Evolutionary conservation across 2,888 invertebrate species (phyloP).

Genomic region (Apamea crenata): DNA sequence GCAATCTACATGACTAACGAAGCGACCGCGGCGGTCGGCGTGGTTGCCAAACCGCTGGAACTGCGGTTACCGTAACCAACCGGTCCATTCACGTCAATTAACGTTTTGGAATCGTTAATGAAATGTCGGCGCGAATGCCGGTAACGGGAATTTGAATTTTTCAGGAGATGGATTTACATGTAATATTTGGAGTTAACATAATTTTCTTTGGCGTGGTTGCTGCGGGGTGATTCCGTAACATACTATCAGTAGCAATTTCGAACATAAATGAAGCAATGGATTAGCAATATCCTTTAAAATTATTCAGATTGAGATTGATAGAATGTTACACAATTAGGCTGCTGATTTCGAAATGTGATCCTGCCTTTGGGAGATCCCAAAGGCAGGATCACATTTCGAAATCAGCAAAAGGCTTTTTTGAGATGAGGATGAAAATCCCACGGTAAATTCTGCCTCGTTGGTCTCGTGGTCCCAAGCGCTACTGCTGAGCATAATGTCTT

Average conservation of each 20-base stretch:
- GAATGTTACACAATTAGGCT: too few species aligned
- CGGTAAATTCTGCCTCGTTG: neutral
- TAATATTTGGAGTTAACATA: slow-evolving; percentile 6
- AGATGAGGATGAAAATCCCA: neutral
- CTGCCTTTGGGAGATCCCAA: neutral
- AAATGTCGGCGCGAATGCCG: slow-evolving; percentile 6
- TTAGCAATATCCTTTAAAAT: too few species aligned
- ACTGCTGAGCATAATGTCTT: too few species aligned
- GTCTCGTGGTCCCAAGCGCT: too few species aligned
- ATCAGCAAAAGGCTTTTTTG: neutral
- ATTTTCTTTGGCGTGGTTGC: neutral
- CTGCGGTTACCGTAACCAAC: slow-evolving; percentile 10
- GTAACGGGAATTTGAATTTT: slow-evolving; percentile 32
- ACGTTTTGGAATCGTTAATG: slow-evolving; percentile 24
- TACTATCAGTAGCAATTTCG: too few species aligned
- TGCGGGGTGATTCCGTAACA: too few species aligned
- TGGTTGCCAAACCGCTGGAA: slow-evolving; percentile 16
- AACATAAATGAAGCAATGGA: too few species aligned
- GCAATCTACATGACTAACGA: slow-evolving; percentile 38
- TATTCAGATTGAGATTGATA: too few species aligned
- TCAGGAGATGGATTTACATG: slow-evolving; percentile 18
- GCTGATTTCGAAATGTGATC: neutral
- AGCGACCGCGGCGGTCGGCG: neutral
- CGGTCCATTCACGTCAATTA: slow-evolving; percentile 27
- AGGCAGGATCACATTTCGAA: too few species aligned